Evolutionary conservation across 2,797 vertebrate genomes (phyloP).

Genomic region (Tapirus indicus): DNA sequence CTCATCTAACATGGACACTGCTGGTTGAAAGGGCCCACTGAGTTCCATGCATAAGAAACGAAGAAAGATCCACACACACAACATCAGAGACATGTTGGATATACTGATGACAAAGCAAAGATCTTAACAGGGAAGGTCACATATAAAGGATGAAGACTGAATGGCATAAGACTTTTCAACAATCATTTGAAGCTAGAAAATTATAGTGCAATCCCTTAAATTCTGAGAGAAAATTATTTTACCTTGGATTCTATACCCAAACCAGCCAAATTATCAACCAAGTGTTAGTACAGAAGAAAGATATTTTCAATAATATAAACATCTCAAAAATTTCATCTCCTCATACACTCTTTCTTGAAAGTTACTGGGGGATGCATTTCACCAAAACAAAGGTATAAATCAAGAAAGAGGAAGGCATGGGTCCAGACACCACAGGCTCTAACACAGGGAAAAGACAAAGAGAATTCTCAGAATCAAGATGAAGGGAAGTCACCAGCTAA

Average conservation of each 20-base stretch:
- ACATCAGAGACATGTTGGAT: background rate
- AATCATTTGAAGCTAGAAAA: slow-evolving; percentile 41
- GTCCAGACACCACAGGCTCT: background rate
- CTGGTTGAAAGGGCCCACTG: background rate
- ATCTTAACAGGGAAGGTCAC: background rate
- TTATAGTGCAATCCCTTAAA: background rate
- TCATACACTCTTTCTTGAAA: background rate
- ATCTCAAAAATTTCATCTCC: background rate
- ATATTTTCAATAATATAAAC: slow-evolving; percentile 21
- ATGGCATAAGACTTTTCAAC: background rate
- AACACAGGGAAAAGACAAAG: background rate
- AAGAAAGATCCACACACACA: background rate
- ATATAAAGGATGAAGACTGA: slow-evolving; percentile 18
- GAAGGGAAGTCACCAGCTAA: background rate
- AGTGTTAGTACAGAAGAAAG: background rate
- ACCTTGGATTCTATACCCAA: slow-evolving; percentile 42
- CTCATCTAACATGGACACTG: background rate
- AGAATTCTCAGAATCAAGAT: background rate
- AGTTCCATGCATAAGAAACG: background rate
- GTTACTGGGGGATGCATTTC: slow-evolving; percentile 7
- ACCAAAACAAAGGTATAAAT: slow-evolving; percentile 34
- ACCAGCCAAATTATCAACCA: background rate
- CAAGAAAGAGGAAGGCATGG: background rate
- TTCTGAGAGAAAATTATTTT: slow-evolving; percentile 8
- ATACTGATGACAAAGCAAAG: background rate